Conservation (phyloP, 2,797 vertebrate genomes). For the Sebastes hubbsi region DNA sequence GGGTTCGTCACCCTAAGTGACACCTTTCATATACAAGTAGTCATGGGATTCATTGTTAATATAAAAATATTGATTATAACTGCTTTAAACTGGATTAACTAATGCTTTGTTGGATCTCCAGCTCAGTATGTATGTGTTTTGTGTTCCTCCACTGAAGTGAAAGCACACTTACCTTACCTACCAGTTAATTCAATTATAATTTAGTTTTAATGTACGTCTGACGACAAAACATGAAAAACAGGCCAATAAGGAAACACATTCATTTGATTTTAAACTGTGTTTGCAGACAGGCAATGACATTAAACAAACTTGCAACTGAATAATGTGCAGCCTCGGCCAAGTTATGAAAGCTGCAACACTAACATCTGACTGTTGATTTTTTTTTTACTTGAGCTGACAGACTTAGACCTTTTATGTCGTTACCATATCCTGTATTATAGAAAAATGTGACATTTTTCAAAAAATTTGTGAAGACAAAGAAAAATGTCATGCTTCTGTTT, state of each 20-base stretch:
- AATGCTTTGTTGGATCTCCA: background rate
- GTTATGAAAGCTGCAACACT: background rate
- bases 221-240: background rate
- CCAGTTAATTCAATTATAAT: background rate
- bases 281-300: background rate
- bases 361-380: constrained; percentile 11
- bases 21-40: background rate
- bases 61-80: background rate
- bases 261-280: background rate
- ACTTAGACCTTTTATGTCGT: background rate
- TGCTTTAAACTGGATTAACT: background rate
- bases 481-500: constrained; percentile 30
- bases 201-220: background rate
- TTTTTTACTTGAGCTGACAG: constrained; percentile 7
- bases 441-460: constrained; percentile 11
- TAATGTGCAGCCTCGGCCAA: background rate
- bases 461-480: constrained; percentile 27
- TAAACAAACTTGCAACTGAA: constrained; percentile 23
- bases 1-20: background rate
- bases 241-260: background rate
- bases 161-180: background rate
- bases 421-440: background rate
- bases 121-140: background rate
- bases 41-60: background rate
- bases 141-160: background rate